Evolutionary conservation across 2,113 vertebrate species (phyloP), one percentile per base, ranked within the genome.

Genomic region (Colaptes auratus): DNA sequence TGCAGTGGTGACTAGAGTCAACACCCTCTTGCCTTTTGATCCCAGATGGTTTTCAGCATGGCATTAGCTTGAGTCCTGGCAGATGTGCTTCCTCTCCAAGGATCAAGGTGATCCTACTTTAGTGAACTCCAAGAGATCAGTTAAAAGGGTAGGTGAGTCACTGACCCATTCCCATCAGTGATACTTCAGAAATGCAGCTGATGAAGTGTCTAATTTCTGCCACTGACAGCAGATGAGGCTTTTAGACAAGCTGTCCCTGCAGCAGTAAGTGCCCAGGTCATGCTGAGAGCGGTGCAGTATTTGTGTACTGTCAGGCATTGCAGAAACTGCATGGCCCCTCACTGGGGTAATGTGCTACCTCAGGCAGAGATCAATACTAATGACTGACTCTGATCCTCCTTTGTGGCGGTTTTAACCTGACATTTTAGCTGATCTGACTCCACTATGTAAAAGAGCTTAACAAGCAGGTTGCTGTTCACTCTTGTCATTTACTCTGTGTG

Each of bases 221-320:
- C 25, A 21, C 7, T 0, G 0, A 2, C 30, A 25, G 19, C 52
- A 64, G 46, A 19, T 0, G 1, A 75, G 15, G 35, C 28, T 73
- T 78, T 80, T 24, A 69, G 44, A 31, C 28, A 52, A 60, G 48
- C n/a, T 55, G 55, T 31, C 60, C 27, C 33, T 5, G 10, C 44
- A 71, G 65, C 25, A 58, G 31, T 19, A 61, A 24, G 9, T 5
- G 8, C 31, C 9, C 0, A 0, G 14, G 17, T 30, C 33, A 0
- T 31, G 80, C 44, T 53, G 59, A 17, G 13, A 0, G 3, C 23
- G 13, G 10, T 2, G 14, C 46, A 30, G 63, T 8, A 7, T 50
- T 50, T 39, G 42, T 52, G 76, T 58, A 1, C 72, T 33, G 44
- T 15, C 39, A 36, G 4, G 0, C 15, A 14, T 2, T 0, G 0